Conservation (phyloP, 1,140 invertebrate genomes). For the Thaumatotibia leucotreta region DNA sequence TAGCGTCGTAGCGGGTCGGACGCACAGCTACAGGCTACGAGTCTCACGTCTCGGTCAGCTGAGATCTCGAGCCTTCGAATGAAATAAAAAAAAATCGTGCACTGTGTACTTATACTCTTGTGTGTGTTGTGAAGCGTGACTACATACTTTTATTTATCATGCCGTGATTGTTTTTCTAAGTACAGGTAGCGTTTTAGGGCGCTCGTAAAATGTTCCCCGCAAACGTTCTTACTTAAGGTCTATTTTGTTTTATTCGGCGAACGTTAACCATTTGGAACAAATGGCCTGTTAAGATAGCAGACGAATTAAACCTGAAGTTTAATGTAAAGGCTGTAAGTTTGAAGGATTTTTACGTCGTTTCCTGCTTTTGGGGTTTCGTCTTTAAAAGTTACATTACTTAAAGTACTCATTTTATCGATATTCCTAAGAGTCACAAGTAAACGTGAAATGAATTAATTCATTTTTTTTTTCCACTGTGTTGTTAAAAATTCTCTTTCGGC, state of each 20-base stretch:
- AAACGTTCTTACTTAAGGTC: constrained; percentile 33
- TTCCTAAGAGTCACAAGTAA: no score
- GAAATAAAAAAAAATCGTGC: not conserved
- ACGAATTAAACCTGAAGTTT: constrained; percentile 15
- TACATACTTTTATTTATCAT: constrained; percentile 17
- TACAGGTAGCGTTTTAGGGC: constrained; percentile 36
- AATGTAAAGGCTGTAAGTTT: not conserved
- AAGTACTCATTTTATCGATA: no score
- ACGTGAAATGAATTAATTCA: no score
- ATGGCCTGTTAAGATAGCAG: constrained; percentile 65
- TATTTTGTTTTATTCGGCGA: constrained; percentile 47
- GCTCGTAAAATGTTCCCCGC: constrained; percentile 36
- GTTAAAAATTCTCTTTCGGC: no score
- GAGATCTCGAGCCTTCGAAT: not conserved
- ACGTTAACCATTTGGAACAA: constrained; percentile 49
- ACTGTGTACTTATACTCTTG: not conserved
- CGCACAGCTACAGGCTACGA: constrained; percentile 32
- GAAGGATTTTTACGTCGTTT: not conserved
- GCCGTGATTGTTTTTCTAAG: constrained; percentile 21
- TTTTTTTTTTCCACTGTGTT: no score
- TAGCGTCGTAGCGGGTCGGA: constrained; percentile 52
- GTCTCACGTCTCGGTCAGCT: constrained; percentile 15
- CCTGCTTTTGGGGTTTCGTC: not conserved
- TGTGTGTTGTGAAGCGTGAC: constrained; percentile 40
- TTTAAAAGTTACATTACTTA: no score